These are phyloP conservation scores for Apis florea DNA, from an alignment of 1,140 invertebrate species.

Conservation along the genomic window DNA sequence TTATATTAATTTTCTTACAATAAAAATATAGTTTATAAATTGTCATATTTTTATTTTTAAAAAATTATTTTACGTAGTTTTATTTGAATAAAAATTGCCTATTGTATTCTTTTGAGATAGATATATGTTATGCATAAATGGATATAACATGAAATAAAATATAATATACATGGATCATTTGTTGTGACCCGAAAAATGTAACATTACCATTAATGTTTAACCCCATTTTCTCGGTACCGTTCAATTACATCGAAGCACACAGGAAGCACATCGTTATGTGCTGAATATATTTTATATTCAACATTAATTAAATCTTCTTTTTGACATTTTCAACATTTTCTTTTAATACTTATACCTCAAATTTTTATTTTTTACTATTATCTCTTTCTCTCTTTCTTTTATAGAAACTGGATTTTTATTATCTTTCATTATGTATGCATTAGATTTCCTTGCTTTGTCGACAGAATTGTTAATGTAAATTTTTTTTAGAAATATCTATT, in stretches of 20 bases:
- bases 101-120: background rate
- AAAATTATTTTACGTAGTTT: background rate
- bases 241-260: background rate
- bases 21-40: no score
- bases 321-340: background rate
- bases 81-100: background rate
- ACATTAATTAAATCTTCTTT: background rate
- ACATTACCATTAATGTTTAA: conserved; percentile 22
- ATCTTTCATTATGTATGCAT: no score
- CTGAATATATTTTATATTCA: background rate
- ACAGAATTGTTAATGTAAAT: no score
- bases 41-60: no score
- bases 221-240: conserved; percentile 43
- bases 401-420: no score
- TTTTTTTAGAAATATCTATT: no score
- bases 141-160: background rate
- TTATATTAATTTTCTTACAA: no score
- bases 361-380: no score
- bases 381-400: no score
- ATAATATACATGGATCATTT: background rate
- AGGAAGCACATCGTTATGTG: conserved; percentile 29
- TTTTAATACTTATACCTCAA: background rate
- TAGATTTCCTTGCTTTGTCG: no score
- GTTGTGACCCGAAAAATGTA: background rate
- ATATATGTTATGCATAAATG: background rate